Conservation (phyloP, 2,888 invertebrate species). For the Acleris cristana region DNA sequence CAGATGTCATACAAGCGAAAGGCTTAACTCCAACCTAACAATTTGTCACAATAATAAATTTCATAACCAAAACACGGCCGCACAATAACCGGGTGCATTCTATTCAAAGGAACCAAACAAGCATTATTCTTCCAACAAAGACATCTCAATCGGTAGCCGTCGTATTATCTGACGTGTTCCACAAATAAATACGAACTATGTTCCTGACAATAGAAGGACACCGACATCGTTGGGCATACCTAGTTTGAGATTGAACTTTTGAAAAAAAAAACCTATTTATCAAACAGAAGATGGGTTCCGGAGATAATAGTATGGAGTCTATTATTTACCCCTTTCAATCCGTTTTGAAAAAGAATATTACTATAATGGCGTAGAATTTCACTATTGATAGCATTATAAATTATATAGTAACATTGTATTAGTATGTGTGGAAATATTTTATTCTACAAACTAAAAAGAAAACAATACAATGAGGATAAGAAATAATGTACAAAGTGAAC, state of each 20-base stretch:
- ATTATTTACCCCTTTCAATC: conserved; percentile 77
- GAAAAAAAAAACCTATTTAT: conserved; percentile 74
- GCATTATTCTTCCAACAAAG: conserved; percentile 71
- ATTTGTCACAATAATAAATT: conserved; percentile 80
- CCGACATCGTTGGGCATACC: conserved; percentile 52
- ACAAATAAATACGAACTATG: conserved; percentile 78
- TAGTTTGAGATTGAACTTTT: conserved; percentile 62
- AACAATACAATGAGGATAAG: no score
- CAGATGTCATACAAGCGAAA: conserved; percentile 67
- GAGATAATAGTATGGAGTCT: conserved; percentile 71
- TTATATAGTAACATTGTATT: not conserved
- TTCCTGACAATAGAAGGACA: conserved; percentile 72
- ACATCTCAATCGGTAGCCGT: conserved; percentile 78
- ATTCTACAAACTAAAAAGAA: no score
- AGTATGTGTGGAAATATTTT: no score
- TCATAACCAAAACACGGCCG: conserved; percentile 76
- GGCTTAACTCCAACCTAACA: conserved; percentile 72
- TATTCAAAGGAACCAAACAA: conserved; percentile 72
- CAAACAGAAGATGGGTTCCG: conserved; percentile 73
- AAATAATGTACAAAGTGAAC: not conserved
- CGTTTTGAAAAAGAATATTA: conserved; percentile 46
- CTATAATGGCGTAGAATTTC: not conserved
- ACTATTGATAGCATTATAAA: not conserved
- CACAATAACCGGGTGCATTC: conserved; percentile 67
- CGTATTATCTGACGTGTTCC: conserved; percentile 78